These are phyloP conservation scores for Meghimatium bilineatum DNA, from an alignment of 2,888 invertebrate genomes.

Conservation along the genomic window DNA sequence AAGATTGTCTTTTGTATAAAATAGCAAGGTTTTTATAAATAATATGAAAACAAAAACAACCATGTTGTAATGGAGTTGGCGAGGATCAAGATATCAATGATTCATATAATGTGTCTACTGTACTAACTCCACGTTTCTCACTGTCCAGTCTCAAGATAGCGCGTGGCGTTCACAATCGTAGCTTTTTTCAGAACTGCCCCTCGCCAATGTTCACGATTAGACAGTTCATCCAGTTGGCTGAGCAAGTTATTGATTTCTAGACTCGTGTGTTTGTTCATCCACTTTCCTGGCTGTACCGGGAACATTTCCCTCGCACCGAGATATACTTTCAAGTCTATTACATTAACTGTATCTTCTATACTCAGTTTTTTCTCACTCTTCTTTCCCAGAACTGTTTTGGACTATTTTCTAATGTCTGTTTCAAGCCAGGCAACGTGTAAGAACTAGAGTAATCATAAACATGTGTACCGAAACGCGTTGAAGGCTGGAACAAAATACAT, in stretches of 20 bases:
- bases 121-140: neutral
- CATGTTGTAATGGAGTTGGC: too few species aligned
- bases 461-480: too few species aligned
- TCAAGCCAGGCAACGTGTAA: neutral
- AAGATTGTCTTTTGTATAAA: too few species aligned
- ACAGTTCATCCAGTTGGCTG: neutral
- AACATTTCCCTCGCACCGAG: neutral
- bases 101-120: neutral
- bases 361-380: neutral
- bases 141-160: neutral
- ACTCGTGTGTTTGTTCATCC: neutral
- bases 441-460: neutral
- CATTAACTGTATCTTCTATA: neutral
- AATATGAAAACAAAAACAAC: too few species aligned
- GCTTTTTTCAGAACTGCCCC: neutral
- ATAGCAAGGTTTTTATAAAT: too few species aligned
- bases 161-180: neutral
- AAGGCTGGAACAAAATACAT: neutral
- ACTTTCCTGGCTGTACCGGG: neutral
- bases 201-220: neutral
- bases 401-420: too few species aligned
- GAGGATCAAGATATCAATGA: too few species aligned
- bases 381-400: neutral
- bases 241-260: constrained; percentile 21
- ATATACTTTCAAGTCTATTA: neutral